phyloP scores from a whole-genome alignment of 2,797 vertebrate species.

The Simalia tracyae region DNA sequence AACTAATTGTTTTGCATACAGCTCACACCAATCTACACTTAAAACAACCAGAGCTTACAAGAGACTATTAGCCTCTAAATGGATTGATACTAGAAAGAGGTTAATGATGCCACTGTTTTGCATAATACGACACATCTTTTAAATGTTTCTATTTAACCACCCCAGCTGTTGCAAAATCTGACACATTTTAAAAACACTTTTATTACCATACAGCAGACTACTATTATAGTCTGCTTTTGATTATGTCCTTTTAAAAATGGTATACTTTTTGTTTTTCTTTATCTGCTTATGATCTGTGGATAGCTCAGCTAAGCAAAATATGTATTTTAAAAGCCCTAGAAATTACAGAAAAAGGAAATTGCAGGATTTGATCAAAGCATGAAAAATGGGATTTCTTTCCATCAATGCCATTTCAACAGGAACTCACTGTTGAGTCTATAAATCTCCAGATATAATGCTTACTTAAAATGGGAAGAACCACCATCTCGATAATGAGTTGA shows the following conservation, averaged over 20 bases:
- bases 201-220: background rate
- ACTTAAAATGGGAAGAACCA: slow-evolving; percentile 36
- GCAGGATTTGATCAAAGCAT: background rate
- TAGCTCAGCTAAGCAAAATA: background rate
- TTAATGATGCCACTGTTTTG: slow-evolving; percentile 10
- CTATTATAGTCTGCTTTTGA: background rate
- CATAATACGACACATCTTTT: background rate
- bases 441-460: slow-evolving; percentile 15
- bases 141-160: slow-evolving; percentile 10
- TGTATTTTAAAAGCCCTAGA: background rate
- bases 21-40: background rate
- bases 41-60: slow-evolving; percentile 7
- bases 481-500: background rate
- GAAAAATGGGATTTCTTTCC: background rate
- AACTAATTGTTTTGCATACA: slow-evolving; percentile 5
- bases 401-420: background rate
- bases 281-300: slow-evolving; percentile 1
- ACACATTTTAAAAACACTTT: background rate
- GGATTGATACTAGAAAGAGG: slow-evolving; percentile 10
- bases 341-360: background rate
- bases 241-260: slow-evolving; percentile 1
- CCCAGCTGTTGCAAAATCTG: background rate
- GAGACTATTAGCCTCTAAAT: background rate
- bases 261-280: slow-evolving; percentile 12
- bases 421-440: slow-evolving; percentile 39